phyloP scores from a whole-genome alignment of 2,113 vertebrate genomes.

The Oncorhynchus kisutch region DNA sequence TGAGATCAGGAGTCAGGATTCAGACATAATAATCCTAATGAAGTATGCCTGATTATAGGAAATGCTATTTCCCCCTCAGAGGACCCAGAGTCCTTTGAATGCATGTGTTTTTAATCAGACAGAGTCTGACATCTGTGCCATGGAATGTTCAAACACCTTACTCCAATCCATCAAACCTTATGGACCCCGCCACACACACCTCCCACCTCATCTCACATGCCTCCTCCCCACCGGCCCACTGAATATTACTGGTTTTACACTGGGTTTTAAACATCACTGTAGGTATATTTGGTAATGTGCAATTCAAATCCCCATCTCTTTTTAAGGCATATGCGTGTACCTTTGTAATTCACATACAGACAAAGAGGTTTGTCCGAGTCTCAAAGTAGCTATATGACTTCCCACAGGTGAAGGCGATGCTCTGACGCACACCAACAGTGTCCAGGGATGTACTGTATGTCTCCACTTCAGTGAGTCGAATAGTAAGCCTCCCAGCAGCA shows the following conservation, averaged over 20 bases:
- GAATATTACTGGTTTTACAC: neutral
- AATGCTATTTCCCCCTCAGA: conserved; percentile 15
- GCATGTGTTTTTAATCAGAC: conserved; percentile 36
- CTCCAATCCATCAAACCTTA: conserved; percentile 39
- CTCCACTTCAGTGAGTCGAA: conserved; percentile 1
- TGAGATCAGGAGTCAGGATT: conserved; percentile 19
- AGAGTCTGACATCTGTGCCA: conserved; percentile 9
- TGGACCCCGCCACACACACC: conserved; percentile 11
- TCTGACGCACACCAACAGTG: conserved; percentile 4
- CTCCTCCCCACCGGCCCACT: neutral
- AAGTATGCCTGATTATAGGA: conserved; percentile 32
- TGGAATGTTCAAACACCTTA: conserved; percentile 31
- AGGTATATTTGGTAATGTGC: neutral
- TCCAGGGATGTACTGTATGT: conserved; percentile 11
- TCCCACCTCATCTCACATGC: neutral
- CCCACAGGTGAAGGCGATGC: neutral
- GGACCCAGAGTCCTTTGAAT: conserved; percentile 26
- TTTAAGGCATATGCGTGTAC: neutral
- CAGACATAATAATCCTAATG: conserved; percentile 25
- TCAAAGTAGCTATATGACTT: neutral
- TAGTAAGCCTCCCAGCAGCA: conserved; percentile 19
- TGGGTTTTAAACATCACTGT: neutral
- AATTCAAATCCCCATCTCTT: neutral
- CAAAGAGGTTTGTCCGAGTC: neutral
- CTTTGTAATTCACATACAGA: neutral